Evolutionary conservation across 2,797 vertebrate genomes (phyloP), one percentile per base, ranked within the genome.

Genomic region (Labroides dimidiatus): DNA sequence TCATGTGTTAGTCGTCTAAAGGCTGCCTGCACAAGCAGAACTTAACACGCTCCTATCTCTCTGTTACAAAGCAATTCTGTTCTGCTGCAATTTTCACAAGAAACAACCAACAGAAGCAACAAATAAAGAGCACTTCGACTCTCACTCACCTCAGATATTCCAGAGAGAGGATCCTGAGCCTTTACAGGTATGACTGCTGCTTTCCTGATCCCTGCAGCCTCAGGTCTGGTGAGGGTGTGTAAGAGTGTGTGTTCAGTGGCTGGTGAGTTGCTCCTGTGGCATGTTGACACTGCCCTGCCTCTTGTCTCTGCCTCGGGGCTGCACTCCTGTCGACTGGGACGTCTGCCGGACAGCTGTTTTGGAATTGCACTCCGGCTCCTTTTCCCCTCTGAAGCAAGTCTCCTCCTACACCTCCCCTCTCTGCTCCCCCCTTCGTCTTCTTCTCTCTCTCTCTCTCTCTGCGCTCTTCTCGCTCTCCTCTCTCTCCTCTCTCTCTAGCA

Each of bases 331-430:
- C 61, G 71, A 81, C 80, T 80, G 85, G 87, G 90, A 92, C 37
- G 91, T 92, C 91, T 92, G 92, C 85, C 64, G 87, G 91, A 94
- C 94, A 95, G 93, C 94, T 95, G 93, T 93, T 93, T 93, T 77
- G 85, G 92, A 90, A 92, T 91, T 87, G 89, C 91, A 88, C 86
- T 91, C 72, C 69, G 68, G 85, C 86, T 85, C 81, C 88, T 87
- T 81, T 88, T 90, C 84, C 77, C 57, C 73, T 85, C 77, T 84
- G 77, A 87, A 87, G 83, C 71, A 45, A 87, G 88, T 94, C 91
- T 92, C 91, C 92, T 92, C 91, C 91, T 91, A 67, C 81, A 33
- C 71, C 82, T 75, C 60, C 75, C 70, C 51, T 50, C 9, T 60
- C 64, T 64, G 41, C 54, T 59, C 56, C 77, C 71, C n/a, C 56